These are phyloP conservation scores for Myripristis murdjan DNA, from an alignment of 2,797 vertebrate species.

Conservation along the genomic window DNA sequence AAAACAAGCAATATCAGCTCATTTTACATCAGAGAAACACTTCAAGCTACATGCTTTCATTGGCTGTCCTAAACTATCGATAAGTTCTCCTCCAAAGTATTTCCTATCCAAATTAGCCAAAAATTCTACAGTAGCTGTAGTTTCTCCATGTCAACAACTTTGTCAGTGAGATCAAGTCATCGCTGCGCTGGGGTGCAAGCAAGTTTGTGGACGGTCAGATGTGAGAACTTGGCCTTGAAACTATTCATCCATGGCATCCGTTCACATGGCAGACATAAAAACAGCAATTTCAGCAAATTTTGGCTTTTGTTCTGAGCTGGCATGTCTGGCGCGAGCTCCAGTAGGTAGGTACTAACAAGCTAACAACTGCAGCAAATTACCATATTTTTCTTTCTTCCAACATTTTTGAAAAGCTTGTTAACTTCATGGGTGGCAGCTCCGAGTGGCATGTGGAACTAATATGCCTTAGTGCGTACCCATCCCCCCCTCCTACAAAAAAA, in stretches of 20 bases:
- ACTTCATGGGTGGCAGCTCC: conserved; percentile 77
- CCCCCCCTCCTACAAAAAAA: conserved; percentile 32
- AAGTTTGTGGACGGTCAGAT: conserved; percentile 33
- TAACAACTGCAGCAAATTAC: conserved; percentile 76
- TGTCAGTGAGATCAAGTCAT: conserved; percentile 7
- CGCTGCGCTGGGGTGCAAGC: neutral
- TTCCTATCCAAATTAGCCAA: conserved; percentile 11
- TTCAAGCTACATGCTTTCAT: conserved; percentile 45
- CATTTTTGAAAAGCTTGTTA: conserved; percentile 70
- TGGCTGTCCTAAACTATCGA: conserved; percentile 30
- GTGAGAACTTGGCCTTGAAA: conserved; percentile 41
- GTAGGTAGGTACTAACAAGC: conserved; percentile 75
- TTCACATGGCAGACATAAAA: conserved; percentile 56
- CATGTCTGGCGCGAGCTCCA: conserved; percentile 62
- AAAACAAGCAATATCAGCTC: conserved; percentile 82
- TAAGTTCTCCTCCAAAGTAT: neutral
- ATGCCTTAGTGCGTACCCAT: conserved; percentile 52
- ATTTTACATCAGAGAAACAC: conserved; percentile 76
- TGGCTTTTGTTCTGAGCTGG: conserved; percentile 55
- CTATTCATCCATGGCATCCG: conserved; percentile 33
- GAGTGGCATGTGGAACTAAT: conserved; percentile 82
- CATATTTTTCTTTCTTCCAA: conserved; percentile 72
- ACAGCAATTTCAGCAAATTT: conserved; percentile 57
- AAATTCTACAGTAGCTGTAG: neutral
- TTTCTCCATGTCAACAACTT: conserved; percentile 41